Conservation (phyloP, 2,888 invertebrate species). For the Hemicrepidius hirtus region DNA sequence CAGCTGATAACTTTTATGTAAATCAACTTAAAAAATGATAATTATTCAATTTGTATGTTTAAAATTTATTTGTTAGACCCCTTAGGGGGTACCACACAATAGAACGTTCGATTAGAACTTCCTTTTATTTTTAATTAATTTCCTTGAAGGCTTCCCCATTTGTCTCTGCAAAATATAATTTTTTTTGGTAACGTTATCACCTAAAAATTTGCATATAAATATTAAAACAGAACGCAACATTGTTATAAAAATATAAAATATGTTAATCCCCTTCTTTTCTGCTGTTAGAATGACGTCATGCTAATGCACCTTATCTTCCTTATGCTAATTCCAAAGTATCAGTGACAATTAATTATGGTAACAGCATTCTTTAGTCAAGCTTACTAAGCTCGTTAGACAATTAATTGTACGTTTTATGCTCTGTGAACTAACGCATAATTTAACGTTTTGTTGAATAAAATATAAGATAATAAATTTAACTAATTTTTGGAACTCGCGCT, state of each 20-base stretch:
- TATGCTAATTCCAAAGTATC: conserved; percentile 59
- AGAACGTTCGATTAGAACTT: neutral
- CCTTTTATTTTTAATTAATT: too few relatives aligned
- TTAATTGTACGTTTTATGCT: conserved; percentile 60
- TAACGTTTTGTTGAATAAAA: conserved; percentile 39
- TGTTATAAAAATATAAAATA: conserved; percentile 39
- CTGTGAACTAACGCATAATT: conserved; percentile 49
- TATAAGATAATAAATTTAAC: conserved; percentile 39
- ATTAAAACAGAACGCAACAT: conserved; percentile 16
- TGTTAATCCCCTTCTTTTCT: conserved; percentile 29
- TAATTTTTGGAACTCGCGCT: conserved; percentile 27
- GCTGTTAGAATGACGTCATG: conserved; percentile 40
- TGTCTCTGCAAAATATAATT: neutral
- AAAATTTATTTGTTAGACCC: conserved; percentile 44
- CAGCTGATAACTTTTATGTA: conserved; percentile 48
- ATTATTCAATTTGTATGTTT: conserved; percentile 60
- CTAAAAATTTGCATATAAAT: conserved; percentile 12
- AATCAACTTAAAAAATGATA: conserved; percentile 53
- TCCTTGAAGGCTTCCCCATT: neutral
- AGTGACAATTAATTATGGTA: conserved; percentile 64
- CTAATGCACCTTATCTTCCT: conserved; percentile 45
- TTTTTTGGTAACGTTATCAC: neutral
- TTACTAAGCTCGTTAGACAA: conserved; percentile 57
- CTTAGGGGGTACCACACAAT: conserved; percentile 31
- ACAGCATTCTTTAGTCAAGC: conserved; percentile 59